Evolutionary conservation across 2,113 vertebrate species (phyloP), one percentile per base, ranked within the genome.

Genomic region (Mixornis gularis): DNA sequence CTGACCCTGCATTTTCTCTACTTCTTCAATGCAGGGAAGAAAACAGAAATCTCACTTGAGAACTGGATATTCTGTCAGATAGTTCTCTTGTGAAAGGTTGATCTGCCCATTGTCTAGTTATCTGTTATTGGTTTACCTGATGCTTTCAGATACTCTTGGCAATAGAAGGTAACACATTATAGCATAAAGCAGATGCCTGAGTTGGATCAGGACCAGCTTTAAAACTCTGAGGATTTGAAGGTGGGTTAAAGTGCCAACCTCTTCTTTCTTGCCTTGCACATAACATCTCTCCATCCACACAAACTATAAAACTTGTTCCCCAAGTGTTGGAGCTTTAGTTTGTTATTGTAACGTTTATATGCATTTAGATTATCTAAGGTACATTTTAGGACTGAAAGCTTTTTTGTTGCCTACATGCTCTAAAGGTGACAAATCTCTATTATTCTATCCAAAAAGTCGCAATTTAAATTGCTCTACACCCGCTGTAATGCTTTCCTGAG

Each of bases 391-490:
- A 85, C n/a, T 69, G 51, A 92, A 96, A 82, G 40, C 44, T 95
- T 90, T 94, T 87, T 94, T 94, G 64, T 92, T 93, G 85, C 32
- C 36, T 70, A 26, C 34, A 14, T 90, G 24, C 89, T 96, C 94
- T 82, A 93, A 96, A 94, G 87, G 93, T 89, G 92, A 95, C 88
- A 96, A 93, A 94, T 32, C 41, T 89, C 80, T 89, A 80, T 93
- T 96, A 85, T 80, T 93, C 69, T 59, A 72, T 85, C 44, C 8
- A 70, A 95, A 92, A 93, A 73, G 22, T 86, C 85, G 76, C 85
- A 38, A 81, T 96, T 97, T 94, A 94, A 96, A 96, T 97, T 96
- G 85, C 46, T 94, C 40, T 95, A 68, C 79, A 89, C 63, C 66
- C 59, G 69, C 78, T 85, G 46, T 94, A 92, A 95, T 84, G 59